These are phyloP conservation scores for Dasypolia templi DNA, from an alignment of 2,888 invertebrate genomes.

Conservation along the genomic window DNA sequence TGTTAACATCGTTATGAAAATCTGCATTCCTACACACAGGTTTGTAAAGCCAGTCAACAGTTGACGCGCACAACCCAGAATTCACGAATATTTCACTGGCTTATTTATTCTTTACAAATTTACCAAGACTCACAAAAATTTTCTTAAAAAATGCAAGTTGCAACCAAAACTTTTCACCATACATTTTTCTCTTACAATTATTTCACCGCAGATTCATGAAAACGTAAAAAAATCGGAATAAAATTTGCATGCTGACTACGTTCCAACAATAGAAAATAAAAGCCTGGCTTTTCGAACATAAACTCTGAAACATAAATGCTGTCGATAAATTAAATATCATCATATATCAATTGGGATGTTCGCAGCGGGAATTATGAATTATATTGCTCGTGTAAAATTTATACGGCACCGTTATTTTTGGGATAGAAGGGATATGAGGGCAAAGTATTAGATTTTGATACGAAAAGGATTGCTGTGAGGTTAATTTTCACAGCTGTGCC, in stretches of 20 bases:
- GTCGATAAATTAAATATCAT: slow-evolving; percentile 64
- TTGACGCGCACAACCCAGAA: not conserved
- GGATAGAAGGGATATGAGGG: slow-evolving; percentile 25
- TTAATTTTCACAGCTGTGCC: not conserved
- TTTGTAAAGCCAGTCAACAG: not conserved
- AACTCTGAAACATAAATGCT: too few relatives aligned
- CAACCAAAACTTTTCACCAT: slow-evolving; percentile 17
- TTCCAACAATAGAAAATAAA: slow-evolving; percentile 61
- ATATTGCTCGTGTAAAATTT: slow-evolving; percentile 57
- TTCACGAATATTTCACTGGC: slow-evolving; percentile 22
- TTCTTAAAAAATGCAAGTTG: slow-evolving; percentile 31
- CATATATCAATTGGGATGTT: slow-evolving; percentile 60
- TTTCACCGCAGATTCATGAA: slow-evolving; percentile 39
- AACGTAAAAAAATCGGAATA: slow-evolving; percentile 28
- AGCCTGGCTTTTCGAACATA: slow-evolving; percentile 38
- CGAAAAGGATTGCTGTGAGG: slow-evolving; percentile 22
- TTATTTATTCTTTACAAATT: slow-evolving; percentile 50
- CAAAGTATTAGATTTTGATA: slow-evolving; percentile 22
- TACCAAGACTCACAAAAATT: slow-evolving; percentile 30
- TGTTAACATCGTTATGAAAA: slow-evolving; percentile 49
- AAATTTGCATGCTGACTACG: slow-evolving; percentile 57
- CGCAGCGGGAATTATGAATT: slow-evolving; percentile 60
- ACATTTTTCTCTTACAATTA: slow-evolving; percentile 46
- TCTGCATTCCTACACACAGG: slow-evolving; percentile 23
- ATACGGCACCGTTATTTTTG: slow-evolving; percentile 43